Conservation (phyloP, 2,888 invertebrate genomes). For the Drosophila mulleri region DNA sequence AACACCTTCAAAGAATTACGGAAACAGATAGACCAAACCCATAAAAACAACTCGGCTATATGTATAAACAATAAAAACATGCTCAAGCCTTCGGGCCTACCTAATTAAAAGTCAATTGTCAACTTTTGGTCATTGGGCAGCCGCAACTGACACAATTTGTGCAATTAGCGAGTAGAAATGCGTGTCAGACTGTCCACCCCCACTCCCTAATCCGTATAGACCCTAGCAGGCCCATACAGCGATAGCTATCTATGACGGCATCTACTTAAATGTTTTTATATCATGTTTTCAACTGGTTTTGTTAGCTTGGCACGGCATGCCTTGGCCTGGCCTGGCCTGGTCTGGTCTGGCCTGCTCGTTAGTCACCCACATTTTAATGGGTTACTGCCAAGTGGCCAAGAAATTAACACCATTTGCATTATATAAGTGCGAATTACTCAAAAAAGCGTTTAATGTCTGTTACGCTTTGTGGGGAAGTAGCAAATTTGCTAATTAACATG, state of each 20-base stretch:
- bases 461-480: constrained; percentile 41
- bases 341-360: neutral
- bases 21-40: constrained; percentile 16
- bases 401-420: constrained; percentile 58
- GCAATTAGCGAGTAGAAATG: constrained; percentile 50
- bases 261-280: constrained; percentile 29
- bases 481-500: constrained; percentile 60
- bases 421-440: constrained; percentile 48
- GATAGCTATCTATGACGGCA: constrained; percentile 29
- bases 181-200: constrained; percentile 22
- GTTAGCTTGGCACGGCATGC: constrained; percentile 12
- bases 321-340: constrained; percentile 5
- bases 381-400: constrained; percentile 46
- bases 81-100: constrained; percentile 10
- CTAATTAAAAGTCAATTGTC: constrained; percentile 69
- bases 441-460: constrained; percentile 31
- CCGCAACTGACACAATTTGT: constrained; percentile 56
- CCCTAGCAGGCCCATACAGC: constrained; percentile 15
- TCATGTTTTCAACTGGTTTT: constrained; percentile 26
- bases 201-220: neutral
- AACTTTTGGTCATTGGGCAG: constrained; percentile 59
- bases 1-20: constrained; percentile 6
- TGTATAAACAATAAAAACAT: neutral
- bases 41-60: constrained; percentile 23
- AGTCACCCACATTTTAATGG: constrained; percentile 70